Evolutionary conservation across 2,797 vertebrate species (phyloP).

Genomic region (Muscicapa striata): DNA sequence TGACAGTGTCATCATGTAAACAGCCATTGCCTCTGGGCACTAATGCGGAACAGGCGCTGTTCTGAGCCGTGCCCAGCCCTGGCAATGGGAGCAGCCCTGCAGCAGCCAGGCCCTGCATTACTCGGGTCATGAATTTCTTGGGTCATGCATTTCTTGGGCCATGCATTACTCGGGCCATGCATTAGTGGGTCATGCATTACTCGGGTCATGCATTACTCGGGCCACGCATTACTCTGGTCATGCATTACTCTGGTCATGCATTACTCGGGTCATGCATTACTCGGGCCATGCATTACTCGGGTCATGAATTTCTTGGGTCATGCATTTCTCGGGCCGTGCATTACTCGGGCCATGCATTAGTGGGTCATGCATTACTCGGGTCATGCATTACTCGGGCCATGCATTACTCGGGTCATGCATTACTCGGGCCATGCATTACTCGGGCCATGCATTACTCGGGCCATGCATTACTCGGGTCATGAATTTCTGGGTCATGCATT

Average conservation of each 20-base stretch:
- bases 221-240: accelerated
- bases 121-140: too few species aligned
- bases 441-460: too few species aligned
- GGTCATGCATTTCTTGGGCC: too few species aligned
- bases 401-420: background rate
- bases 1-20: background rate
- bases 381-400: accelerated
- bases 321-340: accelerated
- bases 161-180: accelerated
- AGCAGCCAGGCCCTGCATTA: background rate
- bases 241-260: too few species aligned
- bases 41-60: background rate
- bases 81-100: background rate
- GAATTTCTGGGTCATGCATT: too few species aligned
- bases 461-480: too few species aligned
- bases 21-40: background rate
- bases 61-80: background rate
- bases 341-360: too few species aligned
- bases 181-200: too few species aligned
- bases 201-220: background rate
- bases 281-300: too few species aligned
- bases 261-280: too few species aligned
- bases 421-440: background rate
- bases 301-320: background rate
- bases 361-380: too few species aligned